Evolutionary conservation across 2,888 invertebrate genomes (phyloP), one percentile per base, ranked within the genome.

Genomic region (Pilophorus perplexus): DNA sequence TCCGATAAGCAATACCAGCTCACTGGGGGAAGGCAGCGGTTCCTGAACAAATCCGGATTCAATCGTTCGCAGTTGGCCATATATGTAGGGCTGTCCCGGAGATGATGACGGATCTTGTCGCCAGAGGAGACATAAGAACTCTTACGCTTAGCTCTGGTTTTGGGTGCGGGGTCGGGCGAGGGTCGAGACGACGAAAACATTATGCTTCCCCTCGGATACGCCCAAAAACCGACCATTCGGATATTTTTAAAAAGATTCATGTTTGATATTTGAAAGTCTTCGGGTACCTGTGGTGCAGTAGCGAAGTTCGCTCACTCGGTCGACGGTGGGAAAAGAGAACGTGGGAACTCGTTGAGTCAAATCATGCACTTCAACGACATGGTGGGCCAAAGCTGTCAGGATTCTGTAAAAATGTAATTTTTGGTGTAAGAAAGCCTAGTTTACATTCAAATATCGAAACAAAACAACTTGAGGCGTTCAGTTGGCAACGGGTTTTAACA

Each of bases 281-380:
- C 28, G 28, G 42, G 42, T 76, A 82, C 88, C 89, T 73, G 84
- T 81, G 62, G 80, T 75, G 72, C 87, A 88, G 73, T 87, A 86
- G 0, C 83, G 77, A 54, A 89, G 79, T 74, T 84, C 83, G 52
- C 82, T 80, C 3, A 86, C 86, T 72, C 85, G 82, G 71, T 88
- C 88, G 0, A 89, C 87, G 0, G 89, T 88, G 1, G 88, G 85
- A 74, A 89, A 85, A 0, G 83, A 81, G 71, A 85, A 83, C n/a
- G 80, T 73, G 3, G 83, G 75, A 14, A 77, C 76, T 25, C 78
- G 76, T 46, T 76, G 75, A 6, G 72, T 71, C 52, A 85, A 74
- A 72, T 83, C 82, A 72, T 83, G 79, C 0, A 85, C 84, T 75
- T 84, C 83, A 1, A 84, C 79, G 46, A 82, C 81, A 73, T 84